Conservation (phyloP, 1,140 invertebrate genomes). For the Scylla paramamosain region DNA sequence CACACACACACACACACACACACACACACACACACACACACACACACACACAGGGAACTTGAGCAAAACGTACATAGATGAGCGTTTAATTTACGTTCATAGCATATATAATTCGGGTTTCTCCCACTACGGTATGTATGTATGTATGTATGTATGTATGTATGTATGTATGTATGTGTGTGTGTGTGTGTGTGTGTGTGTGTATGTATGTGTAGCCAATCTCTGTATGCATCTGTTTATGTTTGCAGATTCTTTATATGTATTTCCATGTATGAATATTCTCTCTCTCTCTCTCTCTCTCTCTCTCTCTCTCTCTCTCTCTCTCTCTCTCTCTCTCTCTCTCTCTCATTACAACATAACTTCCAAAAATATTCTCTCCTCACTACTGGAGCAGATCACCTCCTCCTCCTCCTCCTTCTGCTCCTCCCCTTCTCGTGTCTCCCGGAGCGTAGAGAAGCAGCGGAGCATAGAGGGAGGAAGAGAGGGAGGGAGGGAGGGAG, state of each 20-base stretch:
- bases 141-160: not conserved
- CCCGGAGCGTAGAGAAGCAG: not conserved
- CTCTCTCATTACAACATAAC: not conserved
- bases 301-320: constrained; percentile 13
- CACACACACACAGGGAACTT: too few species aligned
- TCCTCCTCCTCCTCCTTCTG: not conserved
- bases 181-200: not conserved
- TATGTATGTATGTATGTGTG: not conserved
- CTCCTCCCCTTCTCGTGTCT: not conserved
- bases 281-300: constrained; percentile 53
- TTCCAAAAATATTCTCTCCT: not conserved
- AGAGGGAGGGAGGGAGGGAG: constrained; percentile 1
- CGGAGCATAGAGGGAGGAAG: not conserved
- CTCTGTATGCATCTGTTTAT: too few species aligned
- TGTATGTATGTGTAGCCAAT: too few species aligned
- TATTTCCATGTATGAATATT: not conserved
- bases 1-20: not conserved
- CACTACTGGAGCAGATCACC: not conserved
- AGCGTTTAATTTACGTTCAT: too few species aligned
- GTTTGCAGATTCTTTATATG: too few species aligned
- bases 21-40: too few species aligned
- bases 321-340: constrained; percentile 35
- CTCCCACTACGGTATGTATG: not conserved
- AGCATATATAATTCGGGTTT: too few species aligned
- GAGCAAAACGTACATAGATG: too few species aligned